Evolutionary conservation across 2,113 vertebrate species (phyloP), one percentile per base, ranked within the genome.

Genomic region (Geococcyx californianus): DNA sequence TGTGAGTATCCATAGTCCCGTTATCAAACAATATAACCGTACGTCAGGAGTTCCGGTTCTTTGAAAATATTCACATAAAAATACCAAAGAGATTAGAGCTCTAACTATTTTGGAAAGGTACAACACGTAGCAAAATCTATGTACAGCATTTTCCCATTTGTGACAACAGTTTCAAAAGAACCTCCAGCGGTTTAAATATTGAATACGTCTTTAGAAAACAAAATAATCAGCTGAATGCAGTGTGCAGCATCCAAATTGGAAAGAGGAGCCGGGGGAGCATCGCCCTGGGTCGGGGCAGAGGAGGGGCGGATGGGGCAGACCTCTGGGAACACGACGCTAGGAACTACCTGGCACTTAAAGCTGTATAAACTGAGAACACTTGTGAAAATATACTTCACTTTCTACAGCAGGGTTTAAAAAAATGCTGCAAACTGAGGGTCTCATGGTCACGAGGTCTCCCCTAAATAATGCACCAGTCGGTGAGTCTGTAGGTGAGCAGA

Each of bases 11-110:
- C 64, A 87, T 52, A 52, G 11, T 75, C 88, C 75, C 45, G 0
- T 95, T 91, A 86, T 89, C 95, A 95, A 95, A 95, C 75, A 64
- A 75, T 34, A 55, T 33, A 69, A 49, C 69, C 66, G 1, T 44
- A 20, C 2, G 67, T 38, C 54, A 45, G 82, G 60, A 85, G 66
- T 87, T n/a, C 89, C 60, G 84, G 33, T 18, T 87, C 90, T 89
- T 90, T 45, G 81, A 94, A 96, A 96, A 96, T 79, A 93, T 47
- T 92, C 94, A 93, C 96, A 83, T 96, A 94, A 95, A 95, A 96
- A 94, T 90, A 95, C 94, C 88, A 82, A 93, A 90, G 88, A 92
- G 87, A 2, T 52, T 4, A 17, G 72, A 55, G 64, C 70, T 67
- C 90, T 75, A 92, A 20, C 88, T 88, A 74, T 33, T 56, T 45